Percentiles rank a stretch among this genome's conserved stretches.
Evolutionary conservation across 1,140 invertebrate species (phyloP).

Genomic region (Drosophila burlai): DNA sequence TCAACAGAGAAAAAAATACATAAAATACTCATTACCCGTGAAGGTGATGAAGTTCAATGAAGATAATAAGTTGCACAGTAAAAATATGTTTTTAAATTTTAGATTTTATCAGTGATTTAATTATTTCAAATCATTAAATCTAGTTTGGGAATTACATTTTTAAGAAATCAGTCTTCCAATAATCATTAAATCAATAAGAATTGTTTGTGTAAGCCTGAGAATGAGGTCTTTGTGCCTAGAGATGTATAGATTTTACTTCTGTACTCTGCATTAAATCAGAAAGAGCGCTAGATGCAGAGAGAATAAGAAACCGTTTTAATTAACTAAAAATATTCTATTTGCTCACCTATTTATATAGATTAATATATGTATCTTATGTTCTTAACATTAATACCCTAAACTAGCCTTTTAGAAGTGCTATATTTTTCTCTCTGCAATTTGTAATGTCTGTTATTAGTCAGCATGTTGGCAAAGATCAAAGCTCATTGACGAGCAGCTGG

Average conservation of each 20-base stretch:
- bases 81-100: background rate
- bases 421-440: background rate
- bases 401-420: background rate
- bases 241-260: too few species aligned
- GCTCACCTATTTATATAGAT: too few species aligned
- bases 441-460: constrained; percentile 23
- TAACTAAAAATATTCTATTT: background rate
- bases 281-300: too few species aligned
- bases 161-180: too few species aligned
- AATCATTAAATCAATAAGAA: too few species aligned
- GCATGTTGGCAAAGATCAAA: constrained; percentile 62
- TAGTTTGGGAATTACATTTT: too few species aligned
- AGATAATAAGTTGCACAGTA: background rate
- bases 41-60: background rate
- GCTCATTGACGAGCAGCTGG: constrained; percentile 36
- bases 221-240: too few species aligned
- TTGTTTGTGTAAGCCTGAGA: too few species aligned
- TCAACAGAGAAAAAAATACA: background rate
- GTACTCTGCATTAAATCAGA: too few species aligned
- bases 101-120: background rate
- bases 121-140: background rate
- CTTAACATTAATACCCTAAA: too few species aligned
- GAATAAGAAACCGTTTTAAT: too few species aligned
- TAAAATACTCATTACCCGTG: background rate
- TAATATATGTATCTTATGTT: background rate